These are phyloP conservation scores for Carassius carassius DNA, from an alignment of 2,113 vertebrate genomes.

Conservation along the genomic window DNA sequence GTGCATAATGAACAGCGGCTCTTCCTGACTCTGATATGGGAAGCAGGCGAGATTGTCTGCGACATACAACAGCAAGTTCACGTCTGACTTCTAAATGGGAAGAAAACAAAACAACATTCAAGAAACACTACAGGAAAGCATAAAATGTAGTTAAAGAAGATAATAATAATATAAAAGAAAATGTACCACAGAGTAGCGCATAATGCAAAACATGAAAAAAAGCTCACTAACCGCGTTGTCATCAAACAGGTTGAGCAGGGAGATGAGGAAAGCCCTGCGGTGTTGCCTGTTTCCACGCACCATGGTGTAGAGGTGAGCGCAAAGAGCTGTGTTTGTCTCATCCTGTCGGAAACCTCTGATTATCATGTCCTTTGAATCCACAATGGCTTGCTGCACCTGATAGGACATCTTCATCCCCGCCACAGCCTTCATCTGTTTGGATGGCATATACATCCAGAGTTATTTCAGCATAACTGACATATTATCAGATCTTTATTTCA, in stretches of 20 bases:
- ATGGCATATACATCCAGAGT: not conserved
- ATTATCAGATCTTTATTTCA: too few species aligned
- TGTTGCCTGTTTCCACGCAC: slow-evolving; percentile 95
- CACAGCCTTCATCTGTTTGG: slow-evolving; percentile 95
- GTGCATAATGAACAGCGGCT: slow-evolving; percentile 99
- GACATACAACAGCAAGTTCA: slow-evolving; percentile 97
- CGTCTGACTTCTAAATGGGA: slow-evolving; percentile 88
- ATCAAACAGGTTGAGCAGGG: slow-evolving; percentile 96
- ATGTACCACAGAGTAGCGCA: not conserved
- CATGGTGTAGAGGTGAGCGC: slow-evolving; percentile 96
- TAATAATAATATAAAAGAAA: not conserved
- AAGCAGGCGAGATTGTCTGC: slow-evolving; percentile 98
- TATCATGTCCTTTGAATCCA: slow-evolving; percentile 74
- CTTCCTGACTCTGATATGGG: slow-evolving; percentile 96
- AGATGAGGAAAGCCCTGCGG: slow-evolving; percentile 94
- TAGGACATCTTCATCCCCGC: slow-evolving; percentile 99
- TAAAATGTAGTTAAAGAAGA: not conserved
- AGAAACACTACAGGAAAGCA: not conserved
- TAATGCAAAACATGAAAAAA: not conserved
- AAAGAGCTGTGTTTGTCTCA: slow-evolving; percentile 86
- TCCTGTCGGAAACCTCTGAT: slow-evolving; percentile 94
- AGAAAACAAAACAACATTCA: not conserved
- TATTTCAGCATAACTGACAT: not conserved
- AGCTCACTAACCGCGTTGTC: slow-evolving; percentile 88
- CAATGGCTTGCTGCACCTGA: slow-evolving; percentile 93